Percentiles rank a stretch among this genome's conserved stretches.
phyloP scores from a whole-genome alignment of 2,888 invertebrate genomes.

The Andrena dorsata region DNA sequence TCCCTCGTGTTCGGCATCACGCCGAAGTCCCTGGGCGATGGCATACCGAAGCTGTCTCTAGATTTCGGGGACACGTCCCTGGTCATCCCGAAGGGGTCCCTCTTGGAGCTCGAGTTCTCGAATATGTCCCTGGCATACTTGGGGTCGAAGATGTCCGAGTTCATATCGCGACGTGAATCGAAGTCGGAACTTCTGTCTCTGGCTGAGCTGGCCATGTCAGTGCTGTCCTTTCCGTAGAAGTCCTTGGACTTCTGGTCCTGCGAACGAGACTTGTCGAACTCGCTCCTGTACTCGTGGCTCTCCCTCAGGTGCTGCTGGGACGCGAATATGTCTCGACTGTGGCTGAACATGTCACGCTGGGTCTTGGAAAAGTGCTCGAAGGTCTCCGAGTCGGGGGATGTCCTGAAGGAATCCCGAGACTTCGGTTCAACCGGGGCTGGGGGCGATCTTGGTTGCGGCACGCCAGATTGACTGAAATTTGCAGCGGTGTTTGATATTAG shows the following conservation, averaged over 20 bases:
- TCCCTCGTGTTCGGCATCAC: constrained; percentile 84
- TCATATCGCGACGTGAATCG: constrained; percentile 80
- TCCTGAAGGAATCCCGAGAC: constrained; percentile 79
- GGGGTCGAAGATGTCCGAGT: constrained; percentile 81
- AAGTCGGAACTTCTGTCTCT: constrained; percentile 80
- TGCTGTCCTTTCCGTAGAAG: constrained; percentile 80
- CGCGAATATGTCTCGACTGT: constrained; percentile 81
- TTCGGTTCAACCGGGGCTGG: constrained; percentile 89
- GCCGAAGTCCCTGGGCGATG: constrained; percentile 82
- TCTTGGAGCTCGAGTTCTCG: constrained; percentile 78
- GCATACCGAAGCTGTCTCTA: constrained; percentile 83
- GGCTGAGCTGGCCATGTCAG: constrained; percentile 77
- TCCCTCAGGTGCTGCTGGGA: constrained; percentile 82
- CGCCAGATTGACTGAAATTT: constrained; percentile 83
- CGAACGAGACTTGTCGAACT: constrained; percentile 71
- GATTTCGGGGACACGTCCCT: constrained; percentile 83
- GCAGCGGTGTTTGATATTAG: neutral
- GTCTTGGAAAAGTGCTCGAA: constrained; percentile 82
- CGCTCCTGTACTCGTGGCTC: constrained; percentile 76
- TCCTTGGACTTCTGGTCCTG: constrained; percentile 78
- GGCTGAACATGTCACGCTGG: constrained; percentile 83
- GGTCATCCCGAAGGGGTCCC: constrained; percentile 82
- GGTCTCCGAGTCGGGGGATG: constrained; percentile 82
- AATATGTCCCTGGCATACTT: constrained; percentile 84
- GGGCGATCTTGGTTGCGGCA: constrained; percentile 88